Conservation (phyloP, 2,888 invertebrate species). For the Xylota segnis region DNA sequence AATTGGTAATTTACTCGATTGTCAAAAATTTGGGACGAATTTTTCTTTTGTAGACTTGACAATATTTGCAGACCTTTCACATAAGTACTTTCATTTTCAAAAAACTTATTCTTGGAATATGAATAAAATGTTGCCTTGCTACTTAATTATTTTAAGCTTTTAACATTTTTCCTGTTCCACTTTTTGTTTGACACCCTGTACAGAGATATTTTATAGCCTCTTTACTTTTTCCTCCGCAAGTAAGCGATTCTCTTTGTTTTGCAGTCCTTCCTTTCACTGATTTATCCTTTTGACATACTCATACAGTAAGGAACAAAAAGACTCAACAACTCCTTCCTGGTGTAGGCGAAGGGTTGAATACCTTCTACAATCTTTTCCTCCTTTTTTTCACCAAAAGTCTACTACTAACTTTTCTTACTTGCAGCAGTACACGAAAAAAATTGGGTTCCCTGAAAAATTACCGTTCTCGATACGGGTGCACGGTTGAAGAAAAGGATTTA, state of each 20-base stretch:
- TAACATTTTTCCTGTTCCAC: background rate
- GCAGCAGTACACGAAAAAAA: constrained; percentile 20
- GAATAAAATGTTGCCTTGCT: no score
- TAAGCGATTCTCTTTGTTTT: constrained; percentile 37
- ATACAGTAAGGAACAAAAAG: background rate
- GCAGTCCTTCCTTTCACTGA: constrained; percentile 28
- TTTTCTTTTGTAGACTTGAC: no score
- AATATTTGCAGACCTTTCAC: no score
- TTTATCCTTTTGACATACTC: constrained; percentile 63
- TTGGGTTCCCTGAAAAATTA: constrained; percentile 56
- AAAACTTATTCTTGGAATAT: background rate
- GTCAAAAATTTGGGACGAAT: no score
- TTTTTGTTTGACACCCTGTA: constrained; percentile 35
- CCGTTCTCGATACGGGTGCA: constrained; percentile 56
- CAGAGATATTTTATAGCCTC: constrained; percentile 5
- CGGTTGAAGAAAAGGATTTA: constrained; percentile 56
- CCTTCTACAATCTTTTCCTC: constrained; percentile 24
- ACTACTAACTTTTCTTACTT: constrained; percentile 41
- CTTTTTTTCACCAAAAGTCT: constrained; percentile 26
- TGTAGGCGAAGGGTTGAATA: constrained; percentile 46
- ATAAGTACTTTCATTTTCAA: no score
- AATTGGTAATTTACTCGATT: no score
- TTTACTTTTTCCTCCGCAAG: background rate
- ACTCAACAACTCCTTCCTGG: constrained; percentile 72
- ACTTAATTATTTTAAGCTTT: no score